Conservation (phyloP, 1,140 invertebrate genomes). For the Cydia strobilella region DNA sequence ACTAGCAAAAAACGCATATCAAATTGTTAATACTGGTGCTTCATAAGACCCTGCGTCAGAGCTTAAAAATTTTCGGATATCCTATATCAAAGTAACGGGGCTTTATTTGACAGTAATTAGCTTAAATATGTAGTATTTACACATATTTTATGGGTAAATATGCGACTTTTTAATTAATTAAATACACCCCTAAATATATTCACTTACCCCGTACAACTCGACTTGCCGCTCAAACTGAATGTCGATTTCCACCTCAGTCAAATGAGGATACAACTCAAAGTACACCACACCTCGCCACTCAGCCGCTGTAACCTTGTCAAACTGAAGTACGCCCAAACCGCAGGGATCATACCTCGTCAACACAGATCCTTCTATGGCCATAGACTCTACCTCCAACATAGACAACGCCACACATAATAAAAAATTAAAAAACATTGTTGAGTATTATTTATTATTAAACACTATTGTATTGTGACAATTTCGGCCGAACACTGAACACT, state of each 20-base stretch:
- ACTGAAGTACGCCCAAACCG: constrained; percentile 61
- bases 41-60: too few species aligned
- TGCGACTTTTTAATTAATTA: not conserved
- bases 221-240: constrained; percentile 58
- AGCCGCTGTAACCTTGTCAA: constrained; percentile 58
- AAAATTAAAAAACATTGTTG: constrained; percentile 27
- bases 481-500: constrained; percentile 10
- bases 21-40: too few species aligned
- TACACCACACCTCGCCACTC: constrained; percentile 59
- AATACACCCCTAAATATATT: constrained; percentile 12
- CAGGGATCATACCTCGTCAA: constrained; percentile 67
- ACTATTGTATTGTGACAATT: constrained; percentile 34
- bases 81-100: too few species aligned
- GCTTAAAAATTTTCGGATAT: too few species aligned
- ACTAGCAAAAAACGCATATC: too few species aligned
- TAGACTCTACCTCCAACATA: constrained; percentile 47
- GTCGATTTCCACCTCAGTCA: constrained; percentile 51
- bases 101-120: too few species aligned
- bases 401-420: constrained; percentile 31
- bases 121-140: too few species aligned
- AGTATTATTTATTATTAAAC: constrained; percentile 4
- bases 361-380: constrained; percentile 60
- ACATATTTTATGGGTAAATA: too few species aligned
- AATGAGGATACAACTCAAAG: constrained; percentile 52
- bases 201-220: constrained; percentile 57